These are phyloP conservation scores for Orius insidiosus DNA, from an alignment of 1,140 invertebrate genomes.

Conservation along the genomic window DNA sequence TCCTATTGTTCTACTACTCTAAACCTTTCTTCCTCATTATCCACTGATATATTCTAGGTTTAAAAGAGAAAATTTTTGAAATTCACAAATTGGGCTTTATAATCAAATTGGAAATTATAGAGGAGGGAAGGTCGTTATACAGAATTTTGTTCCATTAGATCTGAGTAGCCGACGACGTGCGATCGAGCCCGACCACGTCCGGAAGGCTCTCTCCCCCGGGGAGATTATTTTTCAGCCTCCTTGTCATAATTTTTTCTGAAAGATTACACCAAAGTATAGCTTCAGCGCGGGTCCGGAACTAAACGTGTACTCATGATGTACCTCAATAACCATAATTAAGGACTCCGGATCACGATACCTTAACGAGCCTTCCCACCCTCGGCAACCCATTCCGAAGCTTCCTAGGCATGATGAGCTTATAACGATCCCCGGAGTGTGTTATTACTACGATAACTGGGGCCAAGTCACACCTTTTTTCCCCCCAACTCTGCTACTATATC, in stretches of 20 bases:
- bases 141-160: no score
- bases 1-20: no score
- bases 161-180: no score
- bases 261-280: conserved; percentile 9
- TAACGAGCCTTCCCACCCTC: conserved; percentile 7
- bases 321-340: conserved; percentile 9
- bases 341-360: conserved; percentile 4
- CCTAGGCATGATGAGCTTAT: conserved; percentile 8
- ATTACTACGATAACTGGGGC: conserved; percentile 7
- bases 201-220: not conserved
- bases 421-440: conserved; percentile 5
- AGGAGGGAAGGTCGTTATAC: no score
- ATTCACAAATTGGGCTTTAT: no score
- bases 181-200: not conserved
- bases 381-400: no score
- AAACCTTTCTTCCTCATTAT: no score
- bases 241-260: conserved; percentile 7
- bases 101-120: no score
- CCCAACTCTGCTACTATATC: no score
- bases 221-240: not conserved
- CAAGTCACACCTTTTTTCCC: conserved; percentile 6
- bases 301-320: conserved; percentile 8
- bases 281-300: conserved; percentile 2
- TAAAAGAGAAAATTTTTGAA: no score
- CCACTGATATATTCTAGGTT: no score